These are phyloP conservation scores for Hypanus sabinus DNA, from an alignment of 2,113 vertebrate genomes.

Conservation along the genomic window DNA sequence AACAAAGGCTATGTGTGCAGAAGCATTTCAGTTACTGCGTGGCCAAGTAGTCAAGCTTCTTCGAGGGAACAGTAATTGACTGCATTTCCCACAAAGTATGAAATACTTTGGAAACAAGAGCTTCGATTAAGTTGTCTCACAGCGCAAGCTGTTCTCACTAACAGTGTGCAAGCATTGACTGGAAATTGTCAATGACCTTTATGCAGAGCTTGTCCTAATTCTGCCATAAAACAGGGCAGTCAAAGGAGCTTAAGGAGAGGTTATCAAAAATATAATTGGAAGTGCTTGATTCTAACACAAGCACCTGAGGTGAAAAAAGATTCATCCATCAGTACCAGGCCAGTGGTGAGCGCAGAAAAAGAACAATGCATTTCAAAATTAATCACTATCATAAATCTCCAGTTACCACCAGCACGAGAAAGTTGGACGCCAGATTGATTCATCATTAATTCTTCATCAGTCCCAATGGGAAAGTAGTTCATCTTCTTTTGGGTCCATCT, in stretches of 20 bases:
- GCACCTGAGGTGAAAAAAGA: no score
- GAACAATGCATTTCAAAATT: neutral
- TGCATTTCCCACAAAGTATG: neutral
- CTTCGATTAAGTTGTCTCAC: neutral
- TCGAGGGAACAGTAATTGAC: neutral
- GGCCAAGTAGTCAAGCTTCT: no score
- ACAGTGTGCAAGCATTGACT: neutral
- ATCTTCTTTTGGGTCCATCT: neutral
- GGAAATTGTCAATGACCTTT: neutral
- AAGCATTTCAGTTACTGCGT: no score
- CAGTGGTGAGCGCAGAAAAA: neutral
- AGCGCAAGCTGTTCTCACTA: neutral
- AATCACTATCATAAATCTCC: neutral
- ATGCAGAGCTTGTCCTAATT: neutral
- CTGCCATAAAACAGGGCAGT: neutral
- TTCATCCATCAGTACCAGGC: neutral
- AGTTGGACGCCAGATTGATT: neutral
- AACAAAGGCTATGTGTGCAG: no score
- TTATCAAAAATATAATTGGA: neutral
- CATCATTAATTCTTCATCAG: neutral
- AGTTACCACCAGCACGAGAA: neutral
- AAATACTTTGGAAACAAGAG: neutral
- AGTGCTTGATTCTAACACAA: no score
- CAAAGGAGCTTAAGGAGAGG: neutral
- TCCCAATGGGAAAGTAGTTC: neutral